Evolutionary conservation across 2,797 vertebrate genomes (phyloP), one percentile per base, ranked within the genome.

Genomic region (Sebastes miniatus): DNA sequence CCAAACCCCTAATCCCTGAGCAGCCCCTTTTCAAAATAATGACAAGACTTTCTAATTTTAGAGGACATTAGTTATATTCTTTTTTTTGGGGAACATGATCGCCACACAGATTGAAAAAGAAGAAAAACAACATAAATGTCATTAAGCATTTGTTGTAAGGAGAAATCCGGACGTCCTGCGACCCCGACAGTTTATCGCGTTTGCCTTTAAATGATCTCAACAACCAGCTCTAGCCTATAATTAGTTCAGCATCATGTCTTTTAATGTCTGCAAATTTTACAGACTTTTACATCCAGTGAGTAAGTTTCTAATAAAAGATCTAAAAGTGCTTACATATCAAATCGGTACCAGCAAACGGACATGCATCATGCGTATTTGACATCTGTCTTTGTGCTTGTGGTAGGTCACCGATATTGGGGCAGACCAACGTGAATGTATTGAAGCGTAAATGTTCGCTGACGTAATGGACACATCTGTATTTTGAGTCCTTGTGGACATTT

Each of bases 401-500:
- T 68, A 31, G 79, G 65, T 87, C 73, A 76, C 62, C 73, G 39
- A 57, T 67, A 72, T 36, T 20, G 10, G 52, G 20, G 61, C 64
- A 69, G 77, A 79, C 70, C 14, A 36, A 86, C 52, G 57, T 73
- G 43, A 71, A 72, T 62, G 68, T 47, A 83, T 43, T 36, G 65
- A 69, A 72, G 81, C 82, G 22, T 81, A 71, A 86, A 84, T 56
- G 71, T 76, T 79, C 57, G n/a, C 76, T 92, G 89, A 90, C 71
- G 80, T 86, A 90, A 91, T 84, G 88, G 84, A 87, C 71, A 86
- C 87, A 89, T 90, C 88, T 89, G 86, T 63, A 90, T 86, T 90
- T 87, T 85, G 83, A 79, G 85, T 79, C 80, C 84, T 81, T 85
- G 81, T 82, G 80, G 84, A 87, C 83, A 67, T 82, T 83, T 69